phyloP scores from a whole-genome alignment of 2,888 invertebrate genomes.

The Dolichomitus sp. region DNA sequence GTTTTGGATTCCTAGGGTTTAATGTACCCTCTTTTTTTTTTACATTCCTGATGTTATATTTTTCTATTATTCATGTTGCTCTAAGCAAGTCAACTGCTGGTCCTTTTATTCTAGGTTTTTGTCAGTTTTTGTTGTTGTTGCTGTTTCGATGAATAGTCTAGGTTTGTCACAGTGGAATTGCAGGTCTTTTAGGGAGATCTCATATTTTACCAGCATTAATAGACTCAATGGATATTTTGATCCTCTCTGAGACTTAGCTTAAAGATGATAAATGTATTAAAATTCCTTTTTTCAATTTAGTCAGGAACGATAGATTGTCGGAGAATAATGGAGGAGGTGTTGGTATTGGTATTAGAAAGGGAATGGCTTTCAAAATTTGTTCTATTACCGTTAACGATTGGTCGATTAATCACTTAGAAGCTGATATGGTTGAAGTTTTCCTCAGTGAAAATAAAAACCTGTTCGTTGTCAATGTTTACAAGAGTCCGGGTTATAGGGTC shows the following conservation, averaged over 20 bases:
- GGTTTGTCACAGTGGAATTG: constrained; percentile 1
- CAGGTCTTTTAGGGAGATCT: neutral
- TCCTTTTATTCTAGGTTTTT: too few species aligned
- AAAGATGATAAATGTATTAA: neutral
- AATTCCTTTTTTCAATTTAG: neutral
- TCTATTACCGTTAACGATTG: too few species aligned
- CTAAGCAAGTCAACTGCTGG: too few species aligned
- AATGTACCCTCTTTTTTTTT: too few species aligned
- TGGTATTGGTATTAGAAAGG: neutral
- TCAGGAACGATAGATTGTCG: neutral
- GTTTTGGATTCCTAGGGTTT: too few species aligned
- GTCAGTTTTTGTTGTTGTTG: neutral
- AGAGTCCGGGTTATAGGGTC: neutral
- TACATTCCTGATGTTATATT: too few species aligned
- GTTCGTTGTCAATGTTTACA: neutral
- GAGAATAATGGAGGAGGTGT: neutral
- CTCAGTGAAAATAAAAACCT: neutral
- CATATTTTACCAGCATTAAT: neutral
- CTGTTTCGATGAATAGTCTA: neutral
- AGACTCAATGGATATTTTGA: neutral
- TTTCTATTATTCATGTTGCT: too few species aligned
- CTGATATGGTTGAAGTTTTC: neutral
- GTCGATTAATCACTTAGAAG: too few species aligned
- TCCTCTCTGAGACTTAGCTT: constrained; percentile 4
- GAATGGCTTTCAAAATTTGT: neutral